Evolutionary conservation across 2,113 vertebrate species (phyloP), one percentile per base, ranked within the genome.

Genomic region (Hippocampus guttulatus): DNA sequence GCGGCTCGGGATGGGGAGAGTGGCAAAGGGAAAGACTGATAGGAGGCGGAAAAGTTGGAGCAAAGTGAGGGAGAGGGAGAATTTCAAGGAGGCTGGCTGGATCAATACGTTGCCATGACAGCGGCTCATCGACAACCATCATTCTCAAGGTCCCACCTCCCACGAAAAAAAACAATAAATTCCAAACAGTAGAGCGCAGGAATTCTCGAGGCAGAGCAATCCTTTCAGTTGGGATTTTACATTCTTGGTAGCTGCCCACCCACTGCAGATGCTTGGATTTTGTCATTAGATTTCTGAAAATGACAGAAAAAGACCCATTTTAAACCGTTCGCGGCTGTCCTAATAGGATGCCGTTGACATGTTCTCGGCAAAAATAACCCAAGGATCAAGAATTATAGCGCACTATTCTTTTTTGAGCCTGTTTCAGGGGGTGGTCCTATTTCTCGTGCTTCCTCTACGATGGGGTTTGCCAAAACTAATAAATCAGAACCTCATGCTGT

Each of bases 71-170:
- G 14, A 12, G 41, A n/a, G 64, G 9, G 23, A 27, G 43, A 47
- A 47, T 65, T 47, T 64, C 21, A 85, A 76, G 81, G 80, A 84
- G 78, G 75, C 62, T 79, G 78, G 77, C 78, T 73, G 78, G 85
- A 89, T 91, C 88, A 89, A 90, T 90, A 88, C 79, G 89, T 90
- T 90, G 73, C 87, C 76, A 90, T 91, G 87, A 85, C 87, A 90
- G 90, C 89, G 80, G 74, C 84, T 90, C 77, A 87, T 84, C 74
- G 77, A 82, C 74, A 84, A 81, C 68, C 85, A 84, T 88, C 82
- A 81, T 80, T 88, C 85, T 87, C 77, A 81, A 77, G 55, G 69
- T 80, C 78, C 25, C 18, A 2, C 47, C 25, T 68, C 18, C 51
- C 27, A 30, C n/a, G 8, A 52, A 55, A 30, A 68, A 14, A 68